These are phyloP conservation scores for Limnodromus scolopaceus DNA, from an alignment of 2,797 vertebrate species.

Conservation along the genomic window DNA sequence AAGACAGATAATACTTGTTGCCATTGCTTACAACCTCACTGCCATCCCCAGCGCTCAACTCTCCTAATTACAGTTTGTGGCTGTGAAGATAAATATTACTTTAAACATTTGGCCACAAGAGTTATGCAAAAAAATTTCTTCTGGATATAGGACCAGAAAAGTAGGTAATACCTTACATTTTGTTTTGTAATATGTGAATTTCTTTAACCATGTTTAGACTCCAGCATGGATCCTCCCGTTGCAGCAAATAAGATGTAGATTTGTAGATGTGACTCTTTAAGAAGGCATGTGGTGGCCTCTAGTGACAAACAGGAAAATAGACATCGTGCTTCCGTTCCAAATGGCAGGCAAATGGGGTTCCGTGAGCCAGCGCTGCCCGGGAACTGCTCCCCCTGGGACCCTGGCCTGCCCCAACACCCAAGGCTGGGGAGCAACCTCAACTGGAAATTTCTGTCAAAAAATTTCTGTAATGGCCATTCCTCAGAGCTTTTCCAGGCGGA, in stretches of 20 bases:
- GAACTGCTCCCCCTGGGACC: background rate
- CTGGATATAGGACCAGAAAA: background rate
- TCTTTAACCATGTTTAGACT: accelerated
- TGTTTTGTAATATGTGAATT: accelerated
- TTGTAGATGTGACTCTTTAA: background rate
- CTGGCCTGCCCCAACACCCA: background rate
- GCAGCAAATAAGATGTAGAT: accelerated
- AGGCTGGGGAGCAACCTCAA: accelerated
- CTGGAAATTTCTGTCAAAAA: background rate
- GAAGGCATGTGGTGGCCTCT: conserved; percentile 53
- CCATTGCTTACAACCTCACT: background rate
- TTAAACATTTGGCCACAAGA: background rate
- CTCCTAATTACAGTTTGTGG: background rate
- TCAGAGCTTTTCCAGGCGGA: accelerated
- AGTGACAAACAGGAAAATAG: background rate
- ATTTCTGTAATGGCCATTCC: accelerated
- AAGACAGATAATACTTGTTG: background rate
- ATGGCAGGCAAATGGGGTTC: no score
- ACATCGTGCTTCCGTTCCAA: background rate
- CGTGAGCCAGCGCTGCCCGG: background rate
- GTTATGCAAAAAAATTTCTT: background rate
- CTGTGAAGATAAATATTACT: background rate
- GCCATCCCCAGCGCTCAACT: background rate
- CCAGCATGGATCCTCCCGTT: background rate
- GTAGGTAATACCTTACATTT: accelerated